phyloP scores from a whole-genome alignment of 2,888 invertebrate species.

The Scrobipalpa atriplicella region DNA sequence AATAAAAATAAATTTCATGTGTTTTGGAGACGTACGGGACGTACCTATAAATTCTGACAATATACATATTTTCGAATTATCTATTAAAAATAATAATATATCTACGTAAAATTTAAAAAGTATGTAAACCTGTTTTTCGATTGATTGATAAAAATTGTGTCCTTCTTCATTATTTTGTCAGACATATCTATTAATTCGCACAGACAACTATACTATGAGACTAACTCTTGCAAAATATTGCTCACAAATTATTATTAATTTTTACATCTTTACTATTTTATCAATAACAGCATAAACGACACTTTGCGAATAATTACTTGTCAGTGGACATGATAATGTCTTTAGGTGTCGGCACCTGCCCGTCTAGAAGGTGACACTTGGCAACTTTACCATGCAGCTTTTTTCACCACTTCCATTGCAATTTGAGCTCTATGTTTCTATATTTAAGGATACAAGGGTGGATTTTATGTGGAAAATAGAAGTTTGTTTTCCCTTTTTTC shows the following conservation, averaged over 20 bases:
- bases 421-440: neutral
- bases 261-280: conserved; percentile 2
- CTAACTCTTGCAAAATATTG: neutral
- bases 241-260: neutral
- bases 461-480: neutral
- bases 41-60: neutral
- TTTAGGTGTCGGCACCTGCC: conserved; percentile 38
- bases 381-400: neutral
- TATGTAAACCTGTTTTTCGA: neutral
- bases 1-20: too few species aligned
- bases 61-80: too few species aligned
- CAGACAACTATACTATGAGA: too few species aligned
- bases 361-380: conserved; percentile 24
- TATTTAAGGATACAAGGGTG: neutral
- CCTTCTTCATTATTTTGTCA: neutral
- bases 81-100: too few species aligned
- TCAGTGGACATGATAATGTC: conserved; percentile 40
- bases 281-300: conserved; percentile 38
- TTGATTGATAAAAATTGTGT: neutral
- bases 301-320: conserved; percentile 37
- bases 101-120: neutral
- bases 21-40: too few species aligned
- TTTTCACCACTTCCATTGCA: neutral
- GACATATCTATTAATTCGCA: neutral
- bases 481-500: neutral